Evolutionary conservation across 2,113 vertebrate genomes (phyloP).

Genomic region (Poecile atricapillus): DNA sequence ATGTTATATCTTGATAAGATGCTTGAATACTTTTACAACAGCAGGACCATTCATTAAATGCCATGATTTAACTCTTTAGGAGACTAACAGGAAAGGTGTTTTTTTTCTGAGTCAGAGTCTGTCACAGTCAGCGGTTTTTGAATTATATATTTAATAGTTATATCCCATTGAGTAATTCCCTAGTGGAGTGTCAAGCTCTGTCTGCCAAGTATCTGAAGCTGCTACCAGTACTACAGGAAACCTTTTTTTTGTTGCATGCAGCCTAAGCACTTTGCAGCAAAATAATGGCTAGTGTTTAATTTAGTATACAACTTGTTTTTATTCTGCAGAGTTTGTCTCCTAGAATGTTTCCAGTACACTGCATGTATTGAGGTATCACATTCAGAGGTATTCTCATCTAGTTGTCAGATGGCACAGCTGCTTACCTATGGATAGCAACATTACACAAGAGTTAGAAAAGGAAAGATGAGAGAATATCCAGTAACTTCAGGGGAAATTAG

Average conservation of each 20-base stretch:
- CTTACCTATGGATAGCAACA: not conserved
- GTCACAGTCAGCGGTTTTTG: not conserved
- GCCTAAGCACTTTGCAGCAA: not conserved
- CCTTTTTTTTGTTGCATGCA: not conserved
- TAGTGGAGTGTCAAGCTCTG: not conserved
- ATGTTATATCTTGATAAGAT: not conserved
- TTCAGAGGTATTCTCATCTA: not conserved
- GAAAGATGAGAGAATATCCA: not conserved
- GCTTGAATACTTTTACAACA: not conserved
- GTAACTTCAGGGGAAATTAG: constrained; percentile 5
- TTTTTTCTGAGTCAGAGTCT: not conserved
- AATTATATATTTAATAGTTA: not conserved
- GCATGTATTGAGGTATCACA: not conserved
- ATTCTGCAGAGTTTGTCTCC: not conserved
- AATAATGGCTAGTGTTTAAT: not conserved
- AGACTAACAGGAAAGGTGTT: not conserved
- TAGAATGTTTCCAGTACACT: not conserved
- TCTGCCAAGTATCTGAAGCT: not conserved
- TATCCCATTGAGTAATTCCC: not conserved
- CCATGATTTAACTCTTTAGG: not conserved
- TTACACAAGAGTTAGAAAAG: not conserved
- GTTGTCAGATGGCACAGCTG: not conserved
- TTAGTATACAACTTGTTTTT: not conserved
- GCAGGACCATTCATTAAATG: not conserved
- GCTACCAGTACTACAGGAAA: not conserved